Evolutionary conservation across 2,113 vertebrate species (phyloP).

Genomic region (Tychaedon coryphoeus): DNA sequence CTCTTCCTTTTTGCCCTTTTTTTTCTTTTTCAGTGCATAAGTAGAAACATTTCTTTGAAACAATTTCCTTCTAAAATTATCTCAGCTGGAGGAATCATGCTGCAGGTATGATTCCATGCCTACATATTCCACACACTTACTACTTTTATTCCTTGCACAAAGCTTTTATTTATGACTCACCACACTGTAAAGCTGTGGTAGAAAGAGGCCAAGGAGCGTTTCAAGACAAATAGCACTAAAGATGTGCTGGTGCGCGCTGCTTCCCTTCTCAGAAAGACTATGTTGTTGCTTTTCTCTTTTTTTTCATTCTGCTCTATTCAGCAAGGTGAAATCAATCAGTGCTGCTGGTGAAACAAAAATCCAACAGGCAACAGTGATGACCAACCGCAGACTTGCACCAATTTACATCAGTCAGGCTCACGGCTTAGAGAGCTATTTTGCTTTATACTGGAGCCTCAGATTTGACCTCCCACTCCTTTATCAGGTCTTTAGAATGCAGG

Average conservation of each 20-base stretch:
- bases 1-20: background rate
- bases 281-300: background rate
- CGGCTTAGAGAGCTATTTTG: background rate
- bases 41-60: background rate
- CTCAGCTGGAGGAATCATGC: background rate
- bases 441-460: background rate
- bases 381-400: background rate
- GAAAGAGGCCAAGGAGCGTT: rapidly evolving
- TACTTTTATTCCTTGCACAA: background rate
- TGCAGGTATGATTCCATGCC: background rate
- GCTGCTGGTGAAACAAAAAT: background rate
- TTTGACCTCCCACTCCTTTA: background rate
- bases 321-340: background rate
- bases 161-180: background rate
- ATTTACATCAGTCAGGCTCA: background rate
- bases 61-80: background rate
- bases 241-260: background rate
- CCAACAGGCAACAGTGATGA: background rate
- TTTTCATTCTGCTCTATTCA: background rate
- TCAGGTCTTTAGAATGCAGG: background rate
- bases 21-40: background rate
- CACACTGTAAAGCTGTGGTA: background rate
- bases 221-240: background rate
- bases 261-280: background rate
- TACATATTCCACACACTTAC: background rate